Evolutionary conservation across 2,113 vertebrate species (phyloP).

Genomic region (Cyprinodon brontotheroides): DNA sequence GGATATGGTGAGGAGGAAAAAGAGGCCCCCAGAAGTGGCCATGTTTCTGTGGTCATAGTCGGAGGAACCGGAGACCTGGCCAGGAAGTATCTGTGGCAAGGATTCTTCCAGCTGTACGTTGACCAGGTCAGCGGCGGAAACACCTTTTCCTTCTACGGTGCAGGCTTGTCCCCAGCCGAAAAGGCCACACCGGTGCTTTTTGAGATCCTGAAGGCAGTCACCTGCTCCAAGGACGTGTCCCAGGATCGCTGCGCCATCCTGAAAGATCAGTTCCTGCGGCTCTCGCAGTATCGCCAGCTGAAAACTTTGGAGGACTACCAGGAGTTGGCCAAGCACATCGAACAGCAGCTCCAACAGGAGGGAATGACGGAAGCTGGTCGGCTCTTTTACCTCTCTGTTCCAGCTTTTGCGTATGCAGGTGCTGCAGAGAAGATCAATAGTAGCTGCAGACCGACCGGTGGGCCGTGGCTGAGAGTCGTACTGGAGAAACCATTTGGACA

Average conservation of each 20-base stretch:
- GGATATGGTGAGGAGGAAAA: slow-evolving; percentile 42
- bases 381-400: slow-evolving; percentile 95
- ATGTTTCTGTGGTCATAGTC: slow-evolving; percentile 88
- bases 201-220: slow-evolving; percentile 84
- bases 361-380: slow-evolving; percentile 86
- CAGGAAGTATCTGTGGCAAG: slow-evolving; percentile 95
- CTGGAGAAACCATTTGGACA: slow-evolving; percentile 98
- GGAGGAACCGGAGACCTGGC: slow-evolving; percentile 94
- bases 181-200: slow-evolving; percentile 80
- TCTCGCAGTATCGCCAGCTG: slow-evolving; percentile 86
- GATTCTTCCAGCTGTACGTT: slow-evolving; percentile 89
- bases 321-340: slow-evolving; percentile 79
- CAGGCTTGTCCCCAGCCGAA: slow-evolving; percentile 74
- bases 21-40: slow-evolving; percentile 77
- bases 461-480: slow-evolving; percentile 89
- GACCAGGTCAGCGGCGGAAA: slow-evolving; percentile 83
- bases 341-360: slow-evolving; percentile 74
- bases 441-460: slow-evolving; percentile 82
- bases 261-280: slow-evolving; percentile 87
- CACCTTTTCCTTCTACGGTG: slow-evolving; percentile 90
- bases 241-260: slow-evolving; percentile 82
- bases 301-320: slow-evolving; percentile 83
- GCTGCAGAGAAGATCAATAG: slow-evolving; percentile 86
- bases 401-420: slow-evolving; percentile 88
- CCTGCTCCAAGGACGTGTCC: slow-evolving; percentile 76